A percentile compares a stretch with the other conserved stretches of the same genome.
phyloP scores from a whole-genome alignment of 1,140 invertebrate species.

The Neuroterus valhalla region DNA sequence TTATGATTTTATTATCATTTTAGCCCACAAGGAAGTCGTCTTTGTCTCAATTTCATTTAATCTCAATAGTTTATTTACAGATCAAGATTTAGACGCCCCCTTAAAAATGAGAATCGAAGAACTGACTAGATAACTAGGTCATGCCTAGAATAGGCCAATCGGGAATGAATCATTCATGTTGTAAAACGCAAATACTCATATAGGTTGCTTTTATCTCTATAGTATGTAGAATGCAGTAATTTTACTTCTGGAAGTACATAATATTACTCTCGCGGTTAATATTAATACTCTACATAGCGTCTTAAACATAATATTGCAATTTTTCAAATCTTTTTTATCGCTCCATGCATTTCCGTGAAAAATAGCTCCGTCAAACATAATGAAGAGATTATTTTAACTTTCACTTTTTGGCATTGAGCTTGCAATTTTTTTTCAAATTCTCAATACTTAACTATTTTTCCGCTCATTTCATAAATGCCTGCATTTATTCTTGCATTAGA shows the following conservation, averaged over 20 bases:
- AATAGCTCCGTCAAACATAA: conserved; percentile 49
- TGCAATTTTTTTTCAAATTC: no score
- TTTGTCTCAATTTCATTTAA: not conserved
- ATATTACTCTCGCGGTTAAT: conserved; percentile 35
- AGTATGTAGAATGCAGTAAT: conserved; percentile 28
- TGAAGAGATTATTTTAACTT: conserved; percentile 40
- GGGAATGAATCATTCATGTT: conserved; percentile 57
- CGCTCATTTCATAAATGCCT: no score
- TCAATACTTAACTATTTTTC: no score
- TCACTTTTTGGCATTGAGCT: conserved; percentile 24
- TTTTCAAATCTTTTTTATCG: no score
- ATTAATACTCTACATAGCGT: conserved; percentile 31
- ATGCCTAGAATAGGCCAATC: conserved; percentile 63
- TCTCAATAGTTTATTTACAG: not conserved
- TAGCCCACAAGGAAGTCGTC: not conserved
- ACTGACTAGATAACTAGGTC: conserved; percentile 60
- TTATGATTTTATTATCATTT: not conserved
- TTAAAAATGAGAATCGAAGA: not conserved
- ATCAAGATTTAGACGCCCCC: no score
- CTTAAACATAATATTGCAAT: conserved; percentile 18
- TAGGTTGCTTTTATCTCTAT: conserved; percentile 54
- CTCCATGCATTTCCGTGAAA: no score
- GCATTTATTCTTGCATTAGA: no score
- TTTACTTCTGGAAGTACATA: conserved; percentile 30
- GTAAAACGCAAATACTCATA: conserved; percentile 60